These are phyloP conservation scores for Hyalella azteca DNA, from an alignment of 2,888 invertebrate species.

Conservation along the genomic window DNA sequence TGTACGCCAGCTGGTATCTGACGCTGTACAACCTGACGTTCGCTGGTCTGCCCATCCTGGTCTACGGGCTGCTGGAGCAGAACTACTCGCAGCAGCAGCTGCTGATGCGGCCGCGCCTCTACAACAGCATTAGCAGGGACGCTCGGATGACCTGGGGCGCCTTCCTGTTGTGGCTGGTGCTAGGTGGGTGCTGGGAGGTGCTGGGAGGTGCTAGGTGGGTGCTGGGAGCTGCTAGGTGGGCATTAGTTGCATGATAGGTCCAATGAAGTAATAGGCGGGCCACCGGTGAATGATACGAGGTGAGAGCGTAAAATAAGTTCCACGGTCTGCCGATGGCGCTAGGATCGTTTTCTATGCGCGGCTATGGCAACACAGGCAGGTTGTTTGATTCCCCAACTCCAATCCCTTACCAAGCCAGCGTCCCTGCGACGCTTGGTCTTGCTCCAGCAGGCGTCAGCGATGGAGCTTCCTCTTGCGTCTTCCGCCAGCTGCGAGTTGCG, in stretches of 20 bases:
- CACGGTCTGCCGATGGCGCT: too few relatives aligned
- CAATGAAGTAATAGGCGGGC: too few relatives aligned
- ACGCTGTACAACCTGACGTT: constrained; percentile 79
- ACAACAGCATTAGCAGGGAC: constrained; percentile 72
- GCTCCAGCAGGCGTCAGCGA: too few relatives aligned
- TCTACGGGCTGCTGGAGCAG: constrained; percentile 79
- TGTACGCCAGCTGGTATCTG: constrained; percentile 78
- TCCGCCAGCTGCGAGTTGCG: too few relatives aligned
- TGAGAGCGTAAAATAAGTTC: too few relatives aligned
- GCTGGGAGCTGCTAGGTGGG: constrained; percentile 62
- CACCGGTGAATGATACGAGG: too few relatives aligned
- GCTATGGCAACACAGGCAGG: too few relatives aligned
- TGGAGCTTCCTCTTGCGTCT: too few relatives aligned
- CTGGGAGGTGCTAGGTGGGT: constrained; percentile 68
- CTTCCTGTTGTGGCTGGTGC: constrained; percentile 71
- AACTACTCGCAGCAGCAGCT: constrained; percentile 69
- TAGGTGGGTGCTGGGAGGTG: constrained; percentile 63
- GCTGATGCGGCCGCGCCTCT: constrained; percentile 72
- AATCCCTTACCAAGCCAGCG: too few relatives aligned
- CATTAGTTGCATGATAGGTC: too few relatives aligned
- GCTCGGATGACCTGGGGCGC: constrained; percentile 70
- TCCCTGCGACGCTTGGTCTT: too few relatives aligned
- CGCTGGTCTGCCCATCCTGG: constrained; percentile 75
- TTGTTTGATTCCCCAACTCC: too few relatives aligned
- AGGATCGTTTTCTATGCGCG: constrained; percentile 44